Evolutionary conservation across 2,797 vertebrate genomes (phyloP).

Genomic region (Melanotaenia boesemani): DNA sequence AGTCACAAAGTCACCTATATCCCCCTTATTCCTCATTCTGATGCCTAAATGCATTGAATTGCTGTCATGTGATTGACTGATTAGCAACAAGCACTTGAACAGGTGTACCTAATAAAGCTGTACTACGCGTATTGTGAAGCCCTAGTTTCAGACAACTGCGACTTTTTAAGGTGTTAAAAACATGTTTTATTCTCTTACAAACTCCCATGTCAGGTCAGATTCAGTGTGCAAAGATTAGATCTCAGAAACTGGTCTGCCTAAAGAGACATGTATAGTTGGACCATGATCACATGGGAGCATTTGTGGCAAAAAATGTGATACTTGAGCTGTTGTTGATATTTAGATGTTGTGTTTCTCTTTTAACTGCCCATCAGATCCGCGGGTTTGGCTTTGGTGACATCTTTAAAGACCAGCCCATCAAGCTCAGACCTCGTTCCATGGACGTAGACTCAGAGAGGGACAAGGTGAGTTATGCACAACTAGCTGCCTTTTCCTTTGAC

Average conservation of each 20-base stretch:
- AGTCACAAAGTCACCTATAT: no score
- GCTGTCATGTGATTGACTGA: no score
- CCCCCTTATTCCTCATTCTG: no score
- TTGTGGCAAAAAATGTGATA: not conserved
- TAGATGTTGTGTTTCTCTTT: not conserved
- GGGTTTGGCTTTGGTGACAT: conserved; percentile 98
- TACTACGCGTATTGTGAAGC: not conserved
- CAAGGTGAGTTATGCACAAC: conserved; percentile 73
- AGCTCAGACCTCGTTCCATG: conserved; percentile 93
- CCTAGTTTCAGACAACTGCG: not conserved
- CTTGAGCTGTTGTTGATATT: not conserved
- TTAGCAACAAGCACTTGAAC: not conserved
- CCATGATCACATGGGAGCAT: not conserved
- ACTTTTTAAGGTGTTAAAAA: not conserved
- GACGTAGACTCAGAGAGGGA: conserved; percentile 91
- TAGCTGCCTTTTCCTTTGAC: not conserved
- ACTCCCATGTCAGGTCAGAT: not conserved
- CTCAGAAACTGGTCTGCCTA: not conserved
- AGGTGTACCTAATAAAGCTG: not conserved
- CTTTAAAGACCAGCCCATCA: conserved; percentile 98
- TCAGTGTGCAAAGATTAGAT: not conserved
- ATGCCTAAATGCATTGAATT: no score
- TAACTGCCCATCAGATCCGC: conserved; percentile 60
- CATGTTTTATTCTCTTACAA: not conserved
- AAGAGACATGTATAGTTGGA: no score